phyloP scores from a whole-genome alignment of 2,113 vertebrate genomes.

The Bungarus multicinctus region DNA sequence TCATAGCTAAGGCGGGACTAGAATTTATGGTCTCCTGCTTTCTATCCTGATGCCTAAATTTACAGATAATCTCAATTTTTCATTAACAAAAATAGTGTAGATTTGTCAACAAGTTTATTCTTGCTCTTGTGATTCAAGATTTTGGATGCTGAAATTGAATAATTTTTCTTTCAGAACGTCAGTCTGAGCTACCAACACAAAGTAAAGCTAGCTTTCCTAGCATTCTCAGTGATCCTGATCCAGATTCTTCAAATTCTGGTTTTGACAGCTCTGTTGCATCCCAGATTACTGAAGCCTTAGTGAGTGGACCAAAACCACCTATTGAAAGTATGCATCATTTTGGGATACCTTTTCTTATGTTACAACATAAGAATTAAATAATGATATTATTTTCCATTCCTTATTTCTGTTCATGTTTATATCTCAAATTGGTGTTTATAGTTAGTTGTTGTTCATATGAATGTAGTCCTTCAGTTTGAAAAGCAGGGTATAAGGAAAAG shows the following conservation, averaged over 20 bases:
- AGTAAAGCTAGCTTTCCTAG: slow-evolving; percentile 98
- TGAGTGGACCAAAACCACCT: slow-evolving; percentile 92
- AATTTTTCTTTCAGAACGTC: slow-evolving; percentile 80
- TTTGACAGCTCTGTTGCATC: slow-evolving; percentile 97
- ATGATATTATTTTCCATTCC: neutral
- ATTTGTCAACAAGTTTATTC: neutral
- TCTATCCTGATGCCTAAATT: neutral
- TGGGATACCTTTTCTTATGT: neutral
- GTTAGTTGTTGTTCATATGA: neutral
- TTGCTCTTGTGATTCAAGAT: slow-evolving; percentile 11
- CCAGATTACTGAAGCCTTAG: slow-evolving; percentile 95
- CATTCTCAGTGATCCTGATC: slow-evolving; percentile 95
- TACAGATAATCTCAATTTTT: neutral
- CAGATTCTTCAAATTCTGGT: slow-evolving; percentile 95
- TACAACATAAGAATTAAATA: neutral
- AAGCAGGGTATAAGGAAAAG: neutral
- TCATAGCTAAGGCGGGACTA: neutral
- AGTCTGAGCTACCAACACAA: slow-evolving; percentile 95
- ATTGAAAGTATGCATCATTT: slow-evolving; percentile 87
- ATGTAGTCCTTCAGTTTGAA: neutral
- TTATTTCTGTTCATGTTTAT: neutral
- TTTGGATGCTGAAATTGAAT: slow-evolving; percentile 25
- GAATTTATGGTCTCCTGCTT: neutral
- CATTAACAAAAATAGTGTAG: no score
- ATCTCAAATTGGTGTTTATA: neutral